phyloP scores from a whole-genome alignment of 2,888 invertebrate species.

The Neoscelio sp. region DNA sequence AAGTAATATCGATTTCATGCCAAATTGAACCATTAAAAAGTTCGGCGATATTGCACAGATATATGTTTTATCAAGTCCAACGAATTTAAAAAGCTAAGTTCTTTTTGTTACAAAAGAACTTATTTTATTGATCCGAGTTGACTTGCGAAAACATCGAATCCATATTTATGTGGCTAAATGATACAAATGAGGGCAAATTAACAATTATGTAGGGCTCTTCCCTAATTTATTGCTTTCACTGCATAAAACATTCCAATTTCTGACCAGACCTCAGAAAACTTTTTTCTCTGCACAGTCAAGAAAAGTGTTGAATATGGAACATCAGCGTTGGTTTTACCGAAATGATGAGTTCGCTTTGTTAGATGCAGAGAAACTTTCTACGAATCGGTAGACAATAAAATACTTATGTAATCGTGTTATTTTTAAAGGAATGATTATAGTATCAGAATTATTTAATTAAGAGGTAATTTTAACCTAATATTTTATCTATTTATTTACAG shows the following conservation, averaged over 20 bases:
- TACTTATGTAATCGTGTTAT: conserved; percentile 7
- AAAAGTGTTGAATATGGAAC: conserved; percentile 30
- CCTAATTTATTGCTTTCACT: conserved; percentile 12
- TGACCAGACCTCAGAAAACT: conserved; percentile 4
- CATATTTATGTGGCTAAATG: neutral
- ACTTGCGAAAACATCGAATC: neutral
- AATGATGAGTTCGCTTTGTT: conserved; percentile 18
- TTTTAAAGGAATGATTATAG: too few relatives aligned
- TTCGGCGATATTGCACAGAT: too few relatives aligned
- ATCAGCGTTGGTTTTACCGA: neutral
- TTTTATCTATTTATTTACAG: too few relatives aligned
- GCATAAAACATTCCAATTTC: conserved; percentile 31
- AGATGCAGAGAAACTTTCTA: conserved; percentile 7
- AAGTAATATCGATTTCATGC: too few relatives aligned
- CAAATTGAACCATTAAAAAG: too few relatives aligned
- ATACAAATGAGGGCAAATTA: conserved; percentile 26
- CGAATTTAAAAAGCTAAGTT: neutral
- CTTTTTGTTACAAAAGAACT: neutral
- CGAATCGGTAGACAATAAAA: conserved; percentile 3
- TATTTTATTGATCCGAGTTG: conserved; percentile 1
- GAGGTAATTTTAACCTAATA: too few relatives aligned
- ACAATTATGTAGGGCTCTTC: conserved; percentile 12
- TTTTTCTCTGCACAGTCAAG: conserved; percentile 11
- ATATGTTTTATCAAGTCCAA: too few relatives aligned
- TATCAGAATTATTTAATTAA: too few relatives aligned